These are phyloP conservation scores for Cryptoprocta ferox DNA, from an alignment of 2,797 vertebrate species.

Conservation along the genomic window DNA sequence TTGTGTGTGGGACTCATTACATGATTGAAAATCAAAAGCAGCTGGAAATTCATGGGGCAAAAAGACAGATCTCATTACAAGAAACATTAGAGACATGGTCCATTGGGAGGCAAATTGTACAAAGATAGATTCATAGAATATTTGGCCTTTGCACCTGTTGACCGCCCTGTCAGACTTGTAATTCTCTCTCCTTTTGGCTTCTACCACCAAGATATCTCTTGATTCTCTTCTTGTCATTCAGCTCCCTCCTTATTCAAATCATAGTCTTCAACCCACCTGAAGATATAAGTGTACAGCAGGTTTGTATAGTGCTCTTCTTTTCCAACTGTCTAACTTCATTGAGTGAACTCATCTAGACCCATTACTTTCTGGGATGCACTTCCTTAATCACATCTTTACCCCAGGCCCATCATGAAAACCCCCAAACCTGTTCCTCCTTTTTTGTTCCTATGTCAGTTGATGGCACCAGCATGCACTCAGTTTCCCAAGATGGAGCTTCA, in stretches of 20 bases:
- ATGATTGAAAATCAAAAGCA: constrained; percentile 64
- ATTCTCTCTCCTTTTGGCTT: neutral
- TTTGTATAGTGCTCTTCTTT: neutral
- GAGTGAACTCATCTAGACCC: neutral
- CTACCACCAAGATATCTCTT: neutral
- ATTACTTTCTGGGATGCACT: neutral
- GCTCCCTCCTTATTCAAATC: neutral
- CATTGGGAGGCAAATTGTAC: constrained; percentile 37
- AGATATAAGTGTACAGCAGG: neutral
- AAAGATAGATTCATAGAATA: constrained; percentile 61
- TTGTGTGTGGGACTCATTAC: constrained; percentile 54
- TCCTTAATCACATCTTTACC: neutral
- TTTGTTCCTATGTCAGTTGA: neutral
- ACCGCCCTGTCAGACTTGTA: neutral
- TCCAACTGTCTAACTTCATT: neutral
- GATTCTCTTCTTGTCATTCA: constrained; percentile 10
- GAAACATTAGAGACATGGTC: constrained; percentile 60
- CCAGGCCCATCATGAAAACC: neutral
- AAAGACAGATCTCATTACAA: constrained; percentile 52
- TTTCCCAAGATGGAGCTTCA: neutral
- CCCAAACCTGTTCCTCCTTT: neutral
- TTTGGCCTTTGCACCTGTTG: constrained; percentile 32
- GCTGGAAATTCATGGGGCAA: constrained; percentile 59
- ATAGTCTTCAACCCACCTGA: neutral
- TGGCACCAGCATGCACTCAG: neutral